Evolutionary conservation across 2,113 vertebrate species (phyloP), one percentile per base, ranked within the genome.

Genomic region (Marmota flaviventris): DNA sequence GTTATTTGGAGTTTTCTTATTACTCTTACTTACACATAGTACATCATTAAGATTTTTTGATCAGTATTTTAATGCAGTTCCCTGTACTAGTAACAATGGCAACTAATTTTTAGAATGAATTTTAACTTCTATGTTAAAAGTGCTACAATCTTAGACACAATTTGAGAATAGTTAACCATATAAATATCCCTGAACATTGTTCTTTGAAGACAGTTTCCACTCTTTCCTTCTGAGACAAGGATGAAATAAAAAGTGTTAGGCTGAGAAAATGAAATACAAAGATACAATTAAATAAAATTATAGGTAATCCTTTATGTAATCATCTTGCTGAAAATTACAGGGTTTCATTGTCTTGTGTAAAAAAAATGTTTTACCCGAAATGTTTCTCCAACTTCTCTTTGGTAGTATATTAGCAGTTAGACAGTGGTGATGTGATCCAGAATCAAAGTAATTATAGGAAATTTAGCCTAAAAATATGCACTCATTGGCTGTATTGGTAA

Each of bases 231-330:
- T 61, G 29, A 97, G 61, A 93, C 17, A 79, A 93, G 14, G 7
- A 16, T 67, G 25, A 24, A 87, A 22, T 75, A 61, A 96, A 93
- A 90, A 3, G 16, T 94, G 5, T 25, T 84, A 39, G 39, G 78
- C 69, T 89, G 83, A 95, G 69, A 94, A 97, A 96, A 96, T 94
- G 91, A 83, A 89, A 85, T 84, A 85, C 95, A 97, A 96, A 51
- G 32, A 6, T 96, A 84, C 69, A 96, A 97, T 98, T 98, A 97
- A 95, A 37, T 94, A 70, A 95, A 97, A 97, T 98, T 96, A 82
- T 84, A 94, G 85, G 93, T 95, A 96, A n/a, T 78, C 56, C 92
- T 97, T 96, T 73, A 91, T 78, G 27, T 89, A 97, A 94, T 96
- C 81, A 93, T 95, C 93, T 87, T n/a, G 27, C 42, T 95, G 93